A percentile compares a stretch with the other conserved stretches of the same genome.
phyloP scores from a whole-genome alignment of 2,797 vertebrate genomes.

The Antrozous pallidus region DNA sequence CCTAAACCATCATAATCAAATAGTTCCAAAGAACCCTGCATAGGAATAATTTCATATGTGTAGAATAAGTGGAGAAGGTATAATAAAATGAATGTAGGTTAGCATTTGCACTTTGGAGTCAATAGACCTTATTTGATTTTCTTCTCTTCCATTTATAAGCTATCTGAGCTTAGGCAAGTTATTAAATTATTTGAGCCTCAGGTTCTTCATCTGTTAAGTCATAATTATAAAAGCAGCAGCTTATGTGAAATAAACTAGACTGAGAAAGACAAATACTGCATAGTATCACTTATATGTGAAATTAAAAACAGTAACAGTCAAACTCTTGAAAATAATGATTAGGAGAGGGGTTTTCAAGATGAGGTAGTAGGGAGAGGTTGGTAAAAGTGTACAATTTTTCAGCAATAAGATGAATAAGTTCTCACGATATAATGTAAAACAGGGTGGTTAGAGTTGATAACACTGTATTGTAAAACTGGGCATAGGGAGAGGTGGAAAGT shows the following conservation, averaged over 20 bases:
- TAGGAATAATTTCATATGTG: background rate
- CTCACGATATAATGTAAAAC: background rate
- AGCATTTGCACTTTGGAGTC: background rate
- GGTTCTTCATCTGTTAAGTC: slow-evolving; percentile 11
- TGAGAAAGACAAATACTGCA: background rate
- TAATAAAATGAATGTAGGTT: background rate
- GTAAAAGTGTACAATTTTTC: background rate
- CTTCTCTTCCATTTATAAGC: background rate
- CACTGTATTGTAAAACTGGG: background rate
- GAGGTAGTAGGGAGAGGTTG: background rate
- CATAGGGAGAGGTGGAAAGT: background rate
- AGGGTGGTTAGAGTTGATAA: background rate
- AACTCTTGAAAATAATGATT: background rate
- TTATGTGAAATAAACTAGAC: background rate
- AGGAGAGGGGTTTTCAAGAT: background rate
- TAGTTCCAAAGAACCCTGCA: background rate
- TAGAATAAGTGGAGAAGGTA: background rate
- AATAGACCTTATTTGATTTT: background rate
- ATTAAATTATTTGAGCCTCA: background rate
- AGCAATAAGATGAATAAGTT: background rate
- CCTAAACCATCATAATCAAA: background rate
- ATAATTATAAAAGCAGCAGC: background rate
- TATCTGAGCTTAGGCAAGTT: background rate
- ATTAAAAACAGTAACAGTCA: background rate
- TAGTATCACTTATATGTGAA: background rate